Evolutionary conservation across 2,797 vertebrate genomes (phyloP).

Genomic region (Atherinosoma microstoma): DNA sequence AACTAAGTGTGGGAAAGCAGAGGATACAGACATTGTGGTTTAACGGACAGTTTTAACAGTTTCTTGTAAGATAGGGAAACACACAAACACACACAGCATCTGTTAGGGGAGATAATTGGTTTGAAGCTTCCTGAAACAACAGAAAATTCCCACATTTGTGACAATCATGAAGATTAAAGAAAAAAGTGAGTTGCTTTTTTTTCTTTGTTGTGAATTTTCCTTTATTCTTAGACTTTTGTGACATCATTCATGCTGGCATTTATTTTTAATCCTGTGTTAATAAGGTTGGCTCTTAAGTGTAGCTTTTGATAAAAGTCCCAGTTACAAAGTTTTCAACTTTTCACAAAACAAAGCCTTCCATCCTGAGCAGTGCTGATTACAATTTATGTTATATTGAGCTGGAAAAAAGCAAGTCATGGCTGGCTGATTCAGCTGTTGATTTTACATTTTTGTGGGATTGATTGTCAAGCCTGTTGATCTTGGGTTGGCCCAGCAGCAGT

Average conservation of each 20-base stretch:
- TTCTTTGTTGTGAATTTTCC: slow-evolving; percentile 18
- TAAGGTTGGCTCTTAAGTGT: slow-evolving; percentile 2
- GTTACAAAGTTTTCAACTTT: not conserved
- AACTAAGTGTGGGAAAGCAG: slow-evolving; percentile 30
- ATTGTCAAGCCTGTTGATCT: slow-evolving; percentile 22
- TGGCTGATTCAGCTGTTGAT: slow-evolving; percentile 19
- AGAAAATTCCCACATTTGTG: slow-evolving; percentile 20
- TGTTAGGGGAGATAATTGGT: slow-evolving; percentile 58
- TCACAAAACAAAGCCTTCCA: slow-evolving; percentile 15
- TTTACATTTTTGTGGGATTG: slow-evolving; percentile 34
- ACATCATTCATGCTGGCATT: not conserved
- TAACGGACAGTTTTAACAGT: slow-evolving; percentile 50
- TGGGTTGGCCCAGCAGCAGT: slow-evolving; percentile 26
- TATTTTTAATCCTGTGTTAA: slow-evolving; percentile 19
- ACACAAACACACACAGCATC: slow-evolving; percentile 29
- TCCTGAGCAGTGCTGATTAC: slow-evolving; percentile 12
- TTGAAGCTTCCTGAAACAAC: slow-evolving; percentile 67
- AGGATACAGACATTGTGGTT: slow-evolving; percentile 68
- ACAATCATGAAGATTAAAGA: slow-evolving; percentile 14
- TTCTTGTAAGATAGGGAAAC: slow-evolving; percentile 53
- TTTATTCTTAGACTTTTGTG: slow-evolving; percentile 21
- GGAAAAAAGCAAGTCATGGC: slow-evolving; percentile 8
- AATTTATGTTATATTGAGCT: slow-evolving; percentile 1
- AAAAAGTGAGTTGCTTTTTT: slow-evolving; percentile 31
- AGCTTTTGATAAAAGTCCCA: not conserved